These are phyloP conservation scores for Conops quadrifasciatus DNA, from an alignment of 2,888 invertebrate species.

Conservation along the genomic window DNA sequence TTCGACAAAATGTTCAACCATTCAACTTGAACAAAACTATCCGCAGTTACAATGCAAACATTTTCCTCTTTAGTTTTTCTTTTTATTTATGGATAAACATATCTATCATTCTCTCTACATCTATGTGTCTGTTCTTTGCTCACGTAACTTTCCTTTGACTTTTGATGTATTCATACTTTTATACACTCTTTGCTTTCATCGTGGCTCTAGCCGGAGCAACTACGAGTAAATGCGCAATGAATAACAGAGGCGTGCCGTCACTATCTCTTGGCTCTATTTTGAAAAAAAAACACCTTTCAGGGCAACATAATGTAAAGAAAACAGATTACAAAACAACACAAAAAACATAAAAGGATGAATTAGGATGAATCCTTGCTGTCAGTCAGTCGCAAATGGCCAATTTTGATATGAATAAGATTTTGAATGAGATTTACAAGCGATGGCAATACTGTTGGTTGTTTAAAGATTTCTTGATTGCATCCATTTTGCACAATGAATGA, in stretches of 20 bases:
- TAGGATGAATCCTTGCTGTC: too few species aligned
- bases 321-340: too few species aligned
- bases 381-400: background rate
- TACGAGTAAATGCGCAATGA: background rate
- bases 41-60: slow-evolving; percentile 14
- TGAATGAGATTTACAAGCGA: slow-evolving; percentile 11
- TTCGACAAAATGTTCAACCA: background rate
- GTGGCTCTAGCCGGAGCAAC: background rate
- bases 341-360: too few species aligned
- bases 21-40: slow-evolving; percentile 23
- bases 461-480: too few species aligned
- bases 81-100: background rate
- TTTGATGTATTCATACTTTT: slow-evolving; percentile 10
- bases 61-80: background rate
- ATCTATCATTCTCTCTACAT: background rate
- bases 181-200: slow-evolving; percentile 23
- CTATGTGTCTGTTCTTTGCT: background rate
- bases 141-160: background rate
- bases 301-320: too few species aligned
- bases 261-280: too few species aligned
- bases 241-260: too few species aligned
- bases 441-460: background rate
- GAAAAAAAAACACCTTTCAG: too few species aligned
- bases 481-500: too few species aligned
- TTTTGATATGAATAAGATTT: slow-evolving; percentile 12